These are phyloP conservation scores for Microctonus hyperodae DNA, from an alignment of 2,888 invertebrate species.

Conservation along the genomic window DNA sequence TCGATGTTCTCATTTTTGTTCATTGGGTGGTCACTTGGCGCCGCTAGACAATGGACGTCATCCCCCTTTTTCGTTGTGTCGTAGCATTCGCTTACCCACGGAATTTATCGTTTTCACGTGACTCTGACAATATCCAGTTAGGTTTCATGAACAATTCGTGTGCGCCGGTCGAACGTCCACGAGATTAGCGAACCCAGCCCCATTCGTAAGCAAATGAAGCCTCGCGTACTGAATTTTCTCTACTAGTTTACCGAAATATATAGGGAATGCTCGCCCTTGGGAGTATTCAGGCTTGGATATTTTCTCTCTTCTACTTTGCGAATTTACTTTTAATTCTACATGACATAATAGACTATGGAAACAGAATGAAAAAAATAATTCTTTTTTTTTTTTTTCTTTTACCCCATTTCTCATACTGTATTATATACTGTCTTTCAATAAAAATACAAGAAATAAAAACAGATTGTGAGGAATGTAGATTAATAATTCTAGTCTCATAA, in stretches of 20 bases:
- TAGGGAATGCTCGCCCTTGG: background rate
- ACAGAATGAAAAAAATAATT: background rate
- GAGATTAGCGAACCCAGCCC: slow-evolving; percentile 35
- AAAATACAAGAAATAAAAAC: background rate
- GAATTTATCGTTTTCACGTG: slow-evolving; percentile 48
- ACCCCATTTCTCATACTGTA: background rate
- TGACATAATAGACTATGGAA: background rate
- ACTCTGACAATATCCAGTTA: slow-evolving; percentile 39
- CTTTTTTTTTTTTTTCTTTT: no score
- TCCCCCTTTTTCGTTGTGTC: background rate
- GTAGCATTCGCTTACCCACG: slow-evolving; percentile 11
- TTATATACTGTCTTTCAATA: background rate
- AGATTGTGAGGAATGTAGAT: no score
- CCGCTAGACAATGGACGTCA: slow-evolving; percentile 26
- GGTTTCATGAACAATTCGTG: slow-evolving; percentile 33
- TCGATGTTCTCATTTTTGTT: background rate
- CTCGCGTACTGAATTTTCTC: slow-evolving; percentile 31
- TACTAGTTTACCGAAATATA: background rate
- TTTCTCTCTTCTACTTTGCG: background rate
- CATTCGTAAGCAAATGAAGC: slow-evolving; percentile 41
- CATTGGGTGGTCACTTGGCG: slow-evolving; percentile 8
- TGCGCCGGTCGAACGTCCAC: slow-evolving; percentile 29
- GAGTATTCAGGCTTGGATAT: slow-evolving; percentile 9
- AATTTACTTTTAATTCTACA: slow-evolving; percentile 20
- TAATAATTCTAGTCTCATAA: no score